Evolutionary conservation across 2,113 vertebrate species (phyloP).

Genomic region (Dryoscopus gambensis): DNA sequence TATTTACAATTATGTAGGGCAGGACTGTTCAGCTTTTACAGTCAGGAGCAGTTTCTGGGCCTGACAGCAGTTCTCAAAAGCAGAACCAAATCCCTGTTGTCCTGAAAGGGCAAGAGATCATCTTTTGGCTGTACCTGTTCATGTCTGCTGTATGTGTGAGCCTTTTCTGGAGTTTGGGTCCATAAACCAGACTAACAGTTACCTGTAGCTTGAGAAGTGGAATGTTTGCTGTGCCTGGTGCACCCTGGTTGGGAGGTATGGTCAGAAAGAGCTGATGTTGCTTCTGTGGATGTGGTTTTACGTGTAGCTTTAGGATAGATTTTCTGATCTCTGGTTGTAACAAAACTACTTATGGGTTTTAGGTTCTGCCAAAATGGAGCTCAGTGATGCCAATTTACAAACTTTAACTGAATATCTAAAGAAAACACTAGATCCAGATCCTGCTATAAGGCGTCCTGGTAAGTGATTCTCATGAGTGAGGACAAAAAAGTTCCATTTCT

Average conservation of each 20-base stretch:
- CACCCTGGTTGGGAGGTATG: rapidly evolving
- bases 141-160: neutral
- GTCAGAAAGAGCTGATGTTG: neutral
- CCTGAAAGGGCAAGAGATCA: neutral
- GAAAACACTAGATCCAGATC: slow-evolving; percentile 95
- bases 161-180: neutral
- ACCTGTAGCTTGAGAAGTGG: neutral
- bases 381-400: slow-evolving; percentile 94
- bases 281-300: neutral
- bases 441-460: slow-evolving; percentile 93
- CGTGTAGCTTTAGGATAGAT: neutral
- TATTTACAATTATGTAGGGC: neutral
- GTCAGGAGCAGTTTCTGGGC: neutral
- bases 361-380: slow-evolving; percentile 84
- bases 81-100: neutral
- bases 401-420: slow-evolving; percentile 91
- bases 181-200: neutral
- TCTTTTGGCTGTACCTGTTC: neutral
- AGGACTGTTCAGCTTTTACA: neutral
- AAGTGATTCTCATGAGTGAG: slow-evolving; percentile 5
- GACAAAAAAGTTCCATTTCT: neutral
- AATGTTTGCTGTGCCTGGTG: neutral
- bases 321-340: neutral
- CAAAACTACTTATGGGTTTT: slow-evolving; percentile 17
- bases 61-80: neutral